Conservation (phyloP, 2,888 invertebrate genomes). For the Pollenia amentaria region DNA sequence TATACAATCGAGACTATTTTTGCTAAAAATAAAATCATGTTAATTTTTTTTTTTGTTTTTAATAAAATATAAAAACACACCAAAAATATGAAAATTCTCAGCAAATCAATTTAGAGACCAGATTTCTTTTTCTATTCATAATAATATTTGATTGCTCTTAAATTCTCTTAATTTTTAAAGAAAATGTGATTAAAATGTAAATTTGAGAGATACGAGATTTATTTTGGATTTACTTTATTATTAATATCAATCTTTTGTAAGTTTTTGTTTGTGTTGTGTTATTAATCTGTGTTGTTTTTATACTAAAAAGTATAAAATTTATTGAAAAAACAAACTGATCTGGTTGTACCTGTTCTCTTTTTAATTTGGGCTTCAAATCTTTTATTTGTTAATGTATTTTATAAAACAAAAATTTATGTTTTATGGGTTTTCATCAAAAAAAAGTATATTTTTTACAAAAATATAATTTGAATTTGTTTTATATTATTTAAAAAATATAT, state of each 20-base stretch:
- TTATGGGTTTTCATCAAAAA: slow-evolving; percentile 61
- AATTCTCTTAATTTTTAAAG: slow-evolving; percentile 5
- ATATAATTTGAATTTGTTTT: slow-evolving; percentile 3
- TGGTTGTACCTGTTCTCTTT: slow-evolving; percentile 53
- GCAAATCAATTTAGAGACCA: no score
- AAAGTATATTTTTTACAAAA: not conserved
- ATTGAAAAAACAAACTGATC: not conserved
- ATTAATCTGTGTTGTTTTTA: slow-evolving; percentile 19
- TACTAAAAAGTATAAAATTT: slow-evolving; percentile 1
- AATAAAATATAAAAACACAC: no score
- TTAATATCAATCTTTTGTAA: slow-evolving; percentile 46
- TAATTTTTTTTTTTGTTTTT: no score
- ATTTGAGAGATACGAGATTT: slow-evolving; percentile 61
- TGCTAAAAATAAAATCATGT: no score
- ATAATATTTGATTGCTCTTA: not conserved
- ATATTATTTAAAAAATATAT: not conserved
- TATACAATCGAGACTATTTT: no score
- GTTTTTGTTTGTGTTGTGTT: not conserved
- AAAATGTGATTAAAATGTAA: slow-evolving; percentile 62
- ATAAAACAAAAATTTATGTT: slow-evolving; percentile 67
- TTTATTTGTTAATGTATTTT: slow-evolving; percentile 67
- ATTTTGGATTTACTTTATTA: slow-evolving; percentile 51
- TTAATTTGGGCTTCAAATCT: slow-evolving; percentile 29
- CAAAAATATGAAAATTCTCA: no score
- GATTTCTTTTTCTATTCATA: no score